Evolutionary conservation across 2,888 invertebrate genomes (phyloP).

Genomic region (Ennomos fuscantarius): DNA sequence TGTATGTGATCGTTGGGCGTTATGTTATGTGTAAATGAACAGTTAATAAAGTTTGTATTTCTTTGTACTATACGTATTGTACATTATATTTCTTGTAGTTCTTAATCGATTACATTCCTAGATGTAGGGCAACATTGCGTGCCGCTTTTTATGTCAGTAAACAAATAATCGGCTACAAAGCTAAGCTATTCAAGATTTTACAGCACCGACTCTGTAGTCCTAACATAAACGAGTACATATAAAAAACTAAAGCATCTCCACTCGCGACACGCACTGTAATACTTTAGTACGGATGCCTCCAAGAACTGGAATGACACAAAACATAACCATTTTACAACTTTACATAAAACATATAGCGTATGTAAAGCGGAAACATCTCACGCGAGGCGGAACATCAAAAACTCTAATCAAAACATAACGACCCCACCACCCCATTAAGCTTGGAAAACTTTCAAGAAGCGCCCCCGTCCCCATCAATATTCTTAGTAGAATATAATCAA

Average conservation of each 20-base stretch:
- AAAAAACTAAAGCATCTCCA: slow-evolving; percentile 25
- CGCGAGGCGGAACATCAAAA: slow-evolving; percentile 66
- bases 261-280: slow-evolving; percentile 32
- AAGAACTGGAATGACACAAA: slow-evolving; percentile 35
- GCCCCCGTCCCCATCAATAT: slow-evolving; percentile 73
- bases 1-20: too few species aligned
- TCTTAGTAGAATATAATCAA: slow-evolving; percentile 84
- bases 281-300: slow-evolving; percentile 23
- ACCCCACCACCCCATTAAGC: slow-evolving; percentile 55
- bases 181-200: slow-evolving; percentile 21
- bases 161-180: slow-evolving; percentile 4
- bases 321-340: slow-evolving; percentile 44
- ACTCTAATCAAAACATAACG: slow-evolving; percentile 75
- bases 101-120: too few species aligned
- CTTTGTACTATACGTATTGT: too few species aligned
- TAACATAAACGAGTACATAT: slow-evolving; percentile 20
- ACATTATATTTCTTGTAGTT: too few species aligned
- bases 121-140: background rate
- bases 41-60: too few species aligned
- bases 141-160: background rate
- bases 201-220: slow-evolving; percentile 5
- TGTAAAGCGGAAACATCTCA: slow-evolving; percentile 45
- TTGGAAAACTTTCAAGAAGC: slow-evolving; percentile 61
- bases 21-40: too few species aligned
- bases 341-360: slow-evolving; percentile 44